phyloP scores from a whole-genome alignment of 2,113 vertebrate genomes.

The Lepus americanus region DNA sequence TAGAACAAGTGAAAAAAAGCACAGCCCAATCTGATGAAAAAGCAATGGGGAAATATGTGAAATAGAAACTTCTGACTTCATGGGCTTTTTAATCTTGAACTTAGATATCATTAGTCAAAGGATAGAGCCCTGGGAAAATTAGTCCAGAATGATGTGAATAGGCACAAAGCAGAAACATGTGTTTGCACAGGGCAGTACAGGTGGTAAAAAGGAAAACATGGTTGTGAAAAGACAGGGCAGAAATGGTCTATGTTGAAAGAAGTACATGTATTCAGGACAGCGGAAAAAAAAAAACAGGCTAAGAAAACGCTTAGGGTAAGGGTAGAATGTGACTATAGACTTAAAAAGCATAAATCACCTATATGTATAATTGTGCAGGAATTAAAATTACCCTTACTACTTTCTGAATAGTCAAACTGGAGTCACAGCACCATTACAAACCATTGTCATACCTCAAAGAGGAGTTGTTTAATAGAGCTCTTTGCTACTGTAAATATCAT shows the following conservation, averaged over 20 bases:
- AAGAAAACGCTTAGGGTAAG: not conserved
- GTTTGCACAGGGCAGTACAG: not conserved
- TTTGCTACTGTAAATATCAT: not conserved
- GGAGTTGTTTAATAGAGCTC: not conserved
- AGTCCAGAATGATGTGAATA: not conserved
- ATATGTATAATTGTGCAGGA: not conserved
- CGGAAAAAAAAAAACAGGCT: not conserved
- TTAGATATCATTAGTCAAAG: not conserved
- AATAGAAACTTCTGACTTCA: not conserved
- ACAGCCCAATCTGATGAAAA: not conserved
- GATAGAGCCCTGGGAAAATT: not conserved
- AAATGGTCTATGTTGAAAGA: not conserved
- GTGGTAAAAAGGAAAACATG: not conserved
- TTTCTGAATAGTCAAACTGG: not conserved
- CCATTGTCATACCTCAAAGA: not conserved
- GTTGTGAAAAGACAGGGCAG: not conserved
- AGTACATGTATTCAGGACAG: not conserved
- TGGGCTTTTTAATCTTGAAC: not conserved
- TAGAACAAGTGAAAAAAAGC: not conserved
- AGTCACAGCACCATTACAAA: not conserved
- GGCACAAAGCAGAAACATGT: not conserved
- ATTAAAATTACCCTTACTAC: not conserved
- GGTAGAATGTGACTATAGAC: not conserved
- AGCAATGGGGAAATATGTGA: not conserved
- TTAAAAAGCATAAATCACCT: not conserved